A percentile compares a stretch with the other conserved stretches of the same genome.
These are phyloP conservation scores for Orbicella faveolata DNA, from an alignment of 64 coral and sea anemone species.

Conservation along the genomic window DNA sequence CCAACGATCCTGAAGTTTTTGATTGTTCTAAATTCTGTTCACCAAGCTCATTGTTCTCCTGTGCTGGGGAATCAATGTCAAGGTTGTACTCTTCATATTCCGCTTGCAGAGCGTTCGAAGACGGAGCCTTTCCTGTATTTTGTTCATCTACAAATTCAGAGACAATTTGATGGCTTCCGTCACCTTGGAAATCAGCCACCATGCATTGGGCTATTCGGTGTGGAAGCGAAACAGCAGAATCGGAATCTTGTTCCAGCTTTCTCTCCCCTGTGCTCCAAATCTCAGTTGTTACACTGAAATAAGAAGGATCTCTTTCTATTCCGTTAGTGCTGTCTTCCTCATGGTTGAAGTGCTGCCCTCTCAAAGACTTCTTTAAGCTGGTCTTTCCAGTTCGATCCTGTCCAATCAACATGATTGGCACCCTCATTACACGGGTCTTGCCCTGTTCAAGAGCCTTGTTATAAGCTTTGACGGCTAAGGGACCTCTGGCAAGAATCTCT, in stretches of 20 bases:
- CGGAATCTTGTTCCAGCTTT: not conserved
- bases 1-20: too few relatives aligned
- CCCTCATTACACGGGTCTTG: not conserved
- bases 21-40: too few relatives aligned
- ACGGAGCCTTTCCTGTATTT: too few relatives aligned
- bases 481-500: not conserved
- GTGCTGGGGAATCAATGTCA: too few relatives aligned
- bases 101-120: too few relatives aligned
- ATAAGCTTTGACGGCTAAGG: not conserved
- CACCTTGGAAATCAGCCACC: too few relatives aligned
- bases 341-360: not conserved
- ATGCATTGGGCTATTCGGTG: too few relatives aligned
- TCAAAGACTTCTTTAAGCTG: constrained; percentile 14
- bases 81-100: too few relatives aligned
- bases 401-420: constrained; percentile 10
- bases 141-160: too few relatives aligned
- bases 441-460: not conserved
- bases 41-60: too few relatives aligned
- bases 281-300: not conserved
- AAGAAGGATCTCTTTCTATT: not conserved
- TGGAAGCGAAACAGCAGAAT: too few relatives aligned
- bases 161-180: too few relatives aligned
- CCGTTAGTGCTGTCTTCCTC: not conserved
- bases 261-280: not conserved
- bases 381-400: constrained; percentile 21